A percentile compares a stretch with the other conserved stretches of the same genome.
phyloP scores from a whole-genome alignment of 2,888 invertebrate species.

The Julus scanicus region DNA sequence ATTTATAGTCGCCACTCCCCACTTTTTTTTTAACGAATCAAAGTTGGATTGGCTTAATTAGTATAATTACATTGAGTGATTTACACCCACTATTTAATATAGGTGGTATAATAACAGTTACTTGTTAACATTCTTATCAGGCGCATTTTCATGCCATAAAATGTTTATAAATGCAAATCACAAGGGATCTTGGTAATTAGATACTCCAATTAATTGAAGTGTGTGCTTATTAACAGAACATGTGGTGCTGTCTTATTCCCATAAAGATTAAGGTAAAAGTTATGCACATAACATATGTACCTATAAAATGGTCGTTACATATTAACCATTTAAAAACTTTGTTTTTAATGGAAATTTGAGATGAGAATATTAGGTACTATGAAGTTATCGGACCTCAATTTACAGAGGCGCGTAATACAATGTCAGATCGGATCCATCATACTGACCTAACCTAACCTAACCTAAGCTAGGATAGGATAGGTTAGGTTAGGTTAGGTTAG shows the following conservation, averaged over 20 bases:
- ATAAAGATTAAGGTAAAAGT: no score
- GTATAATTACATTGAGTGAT: background rate
- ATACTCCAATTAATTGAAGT: background rate
- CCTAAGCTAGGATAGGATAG: no score
- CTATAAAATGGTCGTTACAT: background rate
- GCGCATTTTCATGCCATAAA: background rate
- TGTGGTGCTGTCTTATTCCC: background rate
- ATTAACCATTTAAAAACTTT: background rate
- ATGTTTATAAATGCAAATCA: background rate
- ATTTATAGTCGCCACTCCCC: background rate
- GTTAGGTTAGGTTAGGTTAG: no score
- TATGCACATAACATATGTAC: background rate
- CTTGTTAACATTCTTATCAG: background rate
- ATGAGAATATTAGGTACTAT: no score
- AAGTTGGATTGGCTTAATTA: background rate
- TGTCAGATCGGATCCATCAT: no score
- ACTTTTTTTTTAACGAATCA: background rate
- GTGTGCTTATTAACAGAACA: background rate
- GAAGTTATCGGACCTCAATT: no score
- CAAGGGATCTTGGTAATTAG: background rate
- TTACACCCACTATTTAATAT: slow-evolving; percentile 11
- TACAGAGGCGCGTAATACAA: no score
- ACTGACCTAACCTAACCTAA: no score
- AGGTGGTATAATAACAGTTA: background rate
- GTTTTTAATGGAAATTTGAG: background rate